phyloP scores from a whole-genome alignment of 2,113 vertebrate species.

The Microcebus lehilahytsara region DNA sequence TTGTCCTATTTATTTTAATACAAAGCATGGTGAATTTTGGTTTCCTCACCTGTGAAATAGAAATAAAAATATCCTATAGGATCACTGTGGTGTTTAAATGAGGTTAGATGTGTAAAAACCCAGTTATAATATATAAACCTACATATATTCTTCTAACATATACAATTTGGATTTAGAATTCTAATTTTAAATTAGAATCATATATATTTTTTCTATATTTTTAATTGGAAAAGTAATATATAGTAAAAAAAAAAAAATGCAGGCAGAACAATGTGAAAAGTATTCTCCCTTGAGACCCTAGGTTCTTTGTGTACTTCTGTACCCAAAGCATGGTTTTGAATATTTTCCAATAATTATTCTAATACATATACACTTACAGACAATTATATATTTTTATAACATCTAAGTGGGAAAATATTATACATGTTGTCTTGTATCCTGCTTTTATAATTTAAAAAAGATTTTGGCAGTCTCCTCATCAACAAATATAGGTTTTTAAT shows the following conservation, averaged over 20 bases:
- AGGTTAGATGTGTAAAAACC: not conserved
- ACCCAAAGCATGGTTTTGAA: slow-evolving; percentile 1
- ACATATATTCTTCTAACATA: not conserved
- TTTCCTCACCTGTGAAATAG: slow-evolving; percentile 24
- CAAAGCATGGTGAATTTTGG: not conserved
- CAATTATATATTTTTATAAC: slow-evolving; percentile 4
- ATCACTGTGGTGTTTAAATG: slow-evolving; percentile 16
- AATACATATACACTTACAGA: not conserved
- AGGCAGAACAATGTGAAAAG: not conserved
- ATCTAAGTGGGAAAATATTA: not conserved
- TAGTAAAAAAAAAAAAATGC: not conserved
- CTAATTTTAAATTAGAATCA: not conserved
- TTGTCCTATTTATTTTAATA: not conserved
- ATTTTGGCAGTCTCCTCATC: not conserved
- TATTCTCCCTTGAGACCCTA: not conserved
- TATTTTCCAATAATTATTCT: slow-evolving; percentile 1
- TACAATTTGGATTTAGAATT: not conserved
- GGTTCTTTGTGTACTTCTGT: not conserved
- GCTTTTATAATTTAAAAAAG: slow-evolving; percentile 16
- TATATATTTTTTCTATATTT: not conserved
- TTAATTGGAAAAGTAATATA: not conserved
- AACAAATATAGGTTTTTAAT: not conserved
- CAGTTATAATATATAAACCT: not conserved
- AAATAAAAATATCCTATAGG: not conserved
- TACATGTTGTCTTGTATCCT: not conserved